Evolutionary conservation across 2,113 vertebrate genomes (phyloP).

Genomic region (Entelurus aequoreus): DNA sequence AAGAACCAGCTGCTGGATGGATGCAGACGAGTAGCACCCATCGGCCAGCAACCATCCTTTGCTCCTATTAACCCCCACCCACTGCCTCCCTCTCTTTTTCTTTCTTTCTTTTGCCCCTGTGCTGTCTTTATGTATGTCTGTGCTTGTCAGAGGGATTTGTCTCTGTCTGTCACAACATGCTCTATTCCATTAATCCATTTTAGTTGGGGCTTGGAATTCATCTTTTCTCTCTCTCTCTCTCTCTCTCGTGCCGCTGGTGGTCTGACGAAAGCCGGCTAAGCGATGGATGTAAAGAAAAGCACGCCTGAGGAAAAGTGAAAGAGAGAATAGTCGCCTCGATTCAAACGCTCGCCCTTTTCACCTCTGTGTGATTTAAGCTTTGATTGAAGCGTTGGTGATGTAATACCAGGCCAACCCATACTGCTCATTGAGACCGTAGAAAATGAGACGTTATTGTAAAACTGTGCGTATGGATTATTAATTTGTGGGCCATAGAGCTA

Average conservation of each 20-base stretch:
- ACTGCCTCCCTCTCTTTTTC: not conserved
- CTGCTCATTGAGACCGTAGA: slow-evolving; percentile 2
- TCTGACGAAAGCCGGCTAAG: slow-evolving; percentile 29
- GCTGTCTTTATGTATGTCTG: slow-evolving; percentile 41
- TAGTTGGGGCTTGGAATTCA: slow-evolving; percentile 43
- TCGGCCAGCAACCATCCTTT: slow-evolving; percentile 28
- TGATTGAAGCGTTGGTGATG: slow-evolving; percentile 21
- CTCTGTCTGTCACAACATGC: slow-evolving; percentile 46
- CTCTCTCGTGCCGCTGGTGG: slow-evolving; percentile 16
- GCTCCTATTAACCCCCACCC: not conserved
- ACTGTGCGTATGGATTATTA: not conserved
- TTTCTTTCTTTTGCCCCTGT: slow-evolving; percentile 19
- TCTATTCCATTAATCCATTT: slow-evolving; percentile 66
- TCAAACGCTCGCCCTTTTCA: slow-evolving; percentile 16
- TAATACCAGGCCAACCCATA: slow-evolving; percentile 22
- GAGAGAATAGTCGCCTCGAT: slow-evolving; percentile 9
- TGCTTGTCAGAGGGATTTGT: slow-evolving; percentile 52
- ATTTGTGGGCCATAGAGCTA: too few relatives aligned
- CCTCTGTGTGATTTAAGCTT: slow-evolving; percentile 15
- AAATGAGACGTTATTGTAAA: not conserved
- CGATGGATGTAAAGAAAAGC: not conserved
- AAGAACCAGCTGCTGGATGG: slow-evolving; percentile 67
- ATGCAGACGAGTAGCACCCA: slow-evolving; percentile 44
- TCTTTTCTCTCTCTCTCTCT: slow-evolving; percentile 20
- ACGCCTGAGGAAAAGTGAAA: slow-evolving; percentile 22